A percentile compares a stretch with the other conserved stretches of the same genome.
These are phyloP conservation scores for Loris lydekkerianus DNA, from an alignment of 2,797 vertebrate species.

Conservation along the genomic window DNA sequence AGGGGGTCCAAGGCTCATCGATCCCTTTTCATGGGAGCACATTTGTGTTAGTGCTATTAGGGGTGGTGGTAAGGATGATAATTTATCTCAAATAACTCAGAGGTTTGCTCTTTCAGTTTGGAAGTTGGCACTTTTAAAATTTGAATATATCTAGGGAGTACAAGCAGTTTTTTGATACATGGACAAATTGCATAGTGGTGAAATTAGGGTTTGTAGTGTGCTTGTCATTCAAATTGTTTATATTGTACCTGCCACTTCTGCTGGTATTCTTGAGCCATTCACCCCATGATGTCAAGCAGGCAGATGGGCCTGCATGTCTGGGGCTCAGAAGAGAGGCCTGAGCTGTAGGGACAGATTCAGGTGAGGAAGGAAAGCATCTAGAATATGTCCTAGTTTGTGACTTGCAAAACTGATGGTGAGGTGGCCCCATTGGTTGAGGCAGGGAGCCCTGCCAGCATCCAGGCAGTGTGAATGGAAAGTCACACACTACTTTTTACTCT, in stretches of 20 bases:
- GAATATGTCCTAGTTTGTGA: no score
- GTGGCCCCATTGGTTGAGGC: background rate
- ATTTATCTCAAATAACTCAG: background rate
- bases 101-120: background rate
- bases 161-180: background rate
- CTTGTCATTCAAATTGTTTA: background rate
- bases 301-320: fast-evolving
- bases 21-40: background rate
- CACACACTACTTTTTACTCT: background rate
- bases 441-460: no score
- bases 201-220: background rate
- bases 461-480: background rate
- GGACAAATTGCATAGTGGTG: background rate
- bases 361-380: background rate
- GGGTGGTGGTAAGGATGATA: fast-evolving
- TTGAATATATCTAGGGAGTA: background rate
- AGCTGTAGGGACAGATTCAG: background rate
- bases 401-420: background rate
- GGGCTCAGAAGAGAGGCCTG: background rate
- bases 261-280: background rate
- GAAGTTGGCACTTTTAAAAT: background rate
- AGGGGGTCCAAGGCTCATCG: no score
- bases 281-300: background rate
- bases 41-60: background rate
- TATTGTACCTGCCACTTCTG: background rate